These are phyloP conservation scores for Megathymus violae DNA, from an alignment of 1,140 invertebrate genomes.

Conservation along the genomic window DNA sequence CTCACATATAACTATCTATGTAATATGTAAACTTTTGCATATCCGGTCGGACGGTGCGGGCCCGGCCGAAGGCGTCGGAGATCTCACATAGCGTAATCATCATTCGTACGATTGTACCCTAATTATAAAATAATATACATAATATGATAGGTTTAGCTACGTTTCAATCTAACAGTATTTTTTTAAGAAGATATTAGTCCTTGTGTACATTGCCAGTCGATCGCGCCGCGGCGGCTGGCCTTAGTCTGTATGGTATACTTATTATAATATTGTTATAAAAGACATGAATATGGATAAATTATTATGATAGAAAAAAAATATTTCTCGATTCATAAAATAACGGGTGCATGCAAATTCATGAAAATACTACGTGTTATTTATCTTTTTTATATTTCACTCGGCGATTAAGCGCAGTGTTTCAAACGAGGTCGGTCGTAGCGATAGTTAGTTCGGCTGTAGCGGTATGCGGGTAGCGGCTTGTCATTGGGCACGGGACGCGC, in stretches of 20 bases:
- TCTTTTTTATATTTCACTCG: slow-evolving; percentile 82
- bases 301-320: slow-evolving; percentile 78
- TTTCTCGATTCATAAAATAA: slow-evolving; percentile 81
- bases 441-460: slow-evolving; percentile 54
- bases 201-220: slow-evolving; percentile 77
- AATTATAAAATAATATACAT: slow-evolving; percentile 78
- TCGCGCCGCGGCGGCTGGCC: slow-evolving; percentile 63
- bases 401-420: slow-evolving; percentile 73
- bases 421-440: slow-evolving; percentile 65
- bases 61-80: slow-evolving; percentile 73
- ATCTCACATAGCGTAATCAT: slow-evolving; percentile 81
- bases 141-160: slow-evolving; percentile 81
- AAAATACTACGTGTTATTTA: slow-evolving; percentile 82
- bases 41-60: slow-evolving; percentile 73
- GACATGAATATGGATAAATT: slow-evolving; percentile 78
- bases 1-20: slow-evolving; percentile 49
- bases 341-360: slow-evolving; percentile 81
- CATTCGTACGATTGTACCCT: slow-evolving; percentile 78
- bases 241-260: slow-evolving; percentile 80
- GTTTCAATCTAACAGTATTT: slow-evolving; percentile 84
- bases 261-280: slow-evolving; percentile 79
- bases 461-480: slow-evolving; percentile 56
- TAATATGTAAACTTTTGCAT: slow-evolving; percentile 75
- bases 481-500: slow-evolving; percentile 40
- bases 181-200: slow-evolving; percentile 84